These are phyloP conservation scores for Abramis brama DNA, from an alignment of 2,113 vertebrate species.

Conservation along the genomic window DNA sequence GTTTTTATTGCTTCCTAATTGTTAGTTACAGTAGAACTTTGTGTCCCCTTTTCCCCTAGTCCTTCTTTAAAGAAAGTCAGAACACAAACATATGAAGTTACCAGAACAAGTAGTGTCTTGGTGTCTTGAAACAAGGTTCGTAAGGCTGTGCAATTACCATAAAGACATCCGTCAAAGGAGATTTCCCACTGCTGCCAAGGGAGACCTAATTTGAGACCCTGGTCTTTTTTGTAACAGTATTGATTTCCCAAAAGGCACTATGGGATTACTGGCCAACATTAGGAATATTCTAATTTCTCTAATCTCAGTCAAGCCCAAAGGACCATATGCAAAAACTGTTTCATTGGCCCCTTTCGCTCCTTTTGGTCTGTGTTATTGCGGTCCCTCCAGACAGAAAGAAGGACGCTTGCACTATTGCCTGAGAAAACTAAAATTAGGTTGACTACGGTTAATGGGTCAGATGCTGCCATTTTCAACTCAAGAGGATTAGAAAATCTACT, in stretches of 20 bases:
- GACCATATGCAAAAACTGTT: slow-evolving; percentile 30
- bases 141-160: background rate
- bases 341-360: slow-evolving; percentile 2
- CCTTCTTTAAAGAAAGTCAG: background rate
- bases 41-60: background rate
- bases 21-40: background rate
- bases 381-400: slow-evolving; percentile 38
- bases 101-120: background rate
- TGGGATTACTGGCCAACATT: slow-evolving; percentile 21
- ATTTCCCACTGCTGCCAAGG: slow-evolving; percentile 2
- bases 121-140: background rate
- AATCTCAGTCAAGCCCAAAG: slow-evolving; percentile 38
- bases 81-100: slow-evolving; percentile 13
- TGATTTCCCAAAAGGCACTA: slow-evolving; percentile 37
- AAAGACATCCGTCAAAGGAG: background rate
- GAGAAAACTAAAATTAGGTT: slow-evolving; percentile 48
- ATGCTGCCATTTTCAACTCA: slow-evolving; percentile 30
- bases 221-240: slow-evolving; percentile 3
- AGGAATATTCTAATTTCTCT: slow-evolving; percentile 39
- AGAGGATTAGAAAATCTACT: slow-evolving; percentile 24
- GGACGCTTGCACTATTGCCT: background rate
- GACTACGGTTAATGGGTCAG: slow-evolving; percentile 41
- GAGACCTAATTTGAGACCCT: slow-evolving; percentile 13
- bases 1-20: slow-evolving; percentile 28
- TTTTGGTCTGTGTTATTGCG: slow-evolving; percentile 28